phyloP scores from a whole-genome alignment of 2,797 vertebrate species.

The Acanthurus lineatus region DNA sequence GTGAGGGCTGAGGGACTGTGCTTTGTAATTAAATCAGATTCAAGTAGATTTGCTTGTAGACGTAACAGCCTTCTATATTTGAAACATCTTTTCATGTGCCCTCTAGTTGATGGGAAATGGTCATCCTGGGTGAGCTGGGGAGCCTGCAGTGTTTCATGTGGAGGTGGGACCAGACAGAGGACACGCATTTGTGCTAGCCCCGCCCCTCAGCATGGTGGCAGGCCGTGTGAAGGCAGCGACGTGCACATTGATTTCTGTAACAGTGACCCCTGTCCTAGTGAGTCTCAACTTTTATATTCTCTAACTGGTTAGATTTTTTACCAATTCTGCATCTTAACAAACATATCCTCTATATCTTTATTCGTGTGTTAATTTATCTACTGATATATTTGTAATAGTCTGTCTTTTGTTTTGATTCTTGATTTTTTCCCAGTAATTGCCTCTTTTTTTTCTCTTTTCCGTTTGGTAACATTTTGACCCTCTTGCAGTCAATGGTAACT shows the following conservation, averaged over 20 bases:
- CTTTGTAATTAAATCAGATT: background rate
- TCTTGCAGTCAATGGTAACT: slow-evolving; percentile 91
- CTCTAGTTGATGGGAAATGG: slow-evolving; percentile 96
- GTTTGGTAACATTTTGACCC: background rate
- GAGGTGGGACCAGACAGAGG: slow-evolving; percentile 92
- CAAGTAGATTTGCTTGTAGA: background rate
- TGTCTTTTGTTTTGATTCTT: background rate
- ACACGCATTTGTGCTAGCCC: slow-evolving; percentile 92
- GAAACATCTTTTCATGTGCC: background rate
- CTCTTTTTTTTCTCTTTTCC: background rate
- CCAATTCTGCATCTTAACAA: background rate
- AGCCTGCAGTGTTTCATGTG: slow-evolving; percentile 93
- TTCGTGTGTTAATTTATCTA: background rate
- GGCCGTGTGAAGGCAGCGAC: slow-evolving; percentile 92
- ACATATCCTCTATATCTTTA: background rate
- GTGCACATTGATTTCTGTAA: slow-evolving; percentile 95
- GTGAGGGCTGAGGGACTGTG: slow-evolving; percentile 74
- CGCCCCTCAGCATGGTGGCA: slow-evolving; percentile 89
- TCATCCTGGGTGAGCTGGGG: slow-evolving; percentile 93
- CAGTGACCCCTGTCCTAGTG: slow-evolving; percentile 94
- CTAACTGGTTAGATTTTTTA: background rate
- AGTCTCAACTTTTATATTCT: slow-evolving; percentile 66
- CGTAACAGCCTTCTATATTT: background rate
- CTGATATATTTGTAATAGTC: background rate
- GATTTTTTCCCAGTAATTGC: background rate